Conservation (phyloP, 2,113 vertebrate species). For the Prionailurus viverrinus region DNA sequence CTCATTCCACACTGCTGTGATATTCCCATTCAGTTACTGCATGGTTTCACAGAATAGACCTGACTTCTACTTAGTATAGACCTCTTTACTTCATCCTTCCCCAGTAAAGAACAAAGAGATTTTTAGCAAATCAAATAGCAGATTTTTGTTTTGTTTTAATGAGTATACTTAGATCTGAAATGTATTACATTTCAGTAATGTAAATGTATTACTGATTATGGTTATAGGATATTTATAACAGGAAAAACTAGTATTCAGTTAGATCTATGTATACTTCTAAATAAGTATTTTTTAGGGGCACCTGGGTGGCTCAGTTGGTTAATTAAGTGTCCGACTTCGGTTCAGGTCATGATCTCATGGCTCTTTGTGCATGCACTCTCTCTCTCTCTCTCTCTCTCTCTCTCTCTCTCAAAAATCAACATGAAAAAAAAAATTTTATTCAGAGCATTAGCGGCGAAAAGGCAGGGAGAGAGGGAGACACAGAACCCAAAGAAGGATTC, state of each 20-base stretch:
- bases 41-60: not conserved
- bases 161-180: slow-evolving; percentile 24
- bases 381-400: too few relatives aligned
- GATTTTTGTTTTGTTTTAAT: slow-evolving; percentile 27
- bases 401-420: too few relatives aligned
- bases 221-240: slow-evolving; percentile 50
- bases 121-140: not conserved
- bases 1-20: not conserved
- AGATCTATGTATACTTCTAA: slow-evolving; percentile 44
- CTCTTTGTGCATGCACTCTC: too few relatives aligned
- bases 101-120: not conserved
- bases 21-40: not conserved
- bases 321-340: too few relatives aligned
- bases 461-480: too few relatives aligned
- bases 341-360: too few relatives aligned
- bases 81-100: not conserved
- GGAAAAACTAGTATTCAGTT: not conserved
- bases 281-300: not conserved
- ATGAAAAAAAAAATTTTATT: too few relatives aligned
- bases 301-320: too few relatives aligned
- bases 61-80: not conserved
- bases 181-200: not conserved
- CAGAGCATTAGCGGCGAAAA: too few relatives aligned
- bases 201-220: slow-evolving; percentile 2
- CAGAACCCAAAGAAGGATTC: too few relatives aligned